Evolutionary conservation across 2,797 vertebrate species (phyloP).

Genomic region (Hozukius guyotensis): DNA sequence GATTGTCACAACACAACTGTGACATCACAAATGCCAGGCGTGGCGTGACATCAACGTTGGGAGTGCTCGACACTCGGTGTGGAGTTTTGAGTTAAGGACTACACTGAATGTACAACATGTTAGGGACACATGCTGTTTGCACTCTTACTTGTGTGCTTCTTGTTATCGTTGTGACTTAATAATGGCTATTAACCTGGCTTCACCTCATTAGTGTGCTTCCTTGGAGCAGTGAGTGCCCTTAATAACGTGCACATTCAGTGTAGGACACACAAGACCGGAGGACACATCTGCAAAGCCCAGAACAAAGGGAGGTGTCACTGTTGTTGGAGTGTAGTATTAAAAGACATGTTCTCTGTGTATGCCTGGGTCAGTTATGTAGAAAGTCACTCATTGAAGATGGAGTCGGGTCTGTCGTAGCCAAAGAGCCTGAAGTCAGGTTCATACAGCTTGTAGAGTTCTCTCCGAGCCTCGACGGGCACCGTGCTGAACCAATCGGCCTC

Average conservation of each 20-base stretch:
- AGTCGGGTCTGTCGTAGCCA: slow-evolving; percentile 90
- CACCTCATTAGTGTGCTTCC: slow-evolving; percentile 40
- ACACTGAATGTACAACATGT: slow-evolving; percentile 1
- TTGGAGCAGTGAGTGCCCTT: slow-evolving; percentile 1
- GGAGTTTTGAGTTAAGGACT: neutral
- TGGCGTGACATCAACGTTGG: slow-evolving; percentile 35
- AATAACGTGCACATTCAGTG: slow-evolving; percentile 22
- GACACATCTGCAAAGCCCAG: slow-evolving; percentile 17
- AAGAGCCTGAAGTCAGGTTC: slow-evolving; percentile 94
- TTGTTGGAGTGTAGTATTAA: slow-evolving; percentile 1
- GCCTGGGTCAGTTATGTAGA: slow-evolving; percentile 66
- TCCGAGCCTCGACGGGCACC: slow-evolving; percentile 86
- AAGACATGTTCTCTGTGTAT: neutral
- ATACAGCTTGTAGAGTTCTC: slow-evolving; percentile 91
- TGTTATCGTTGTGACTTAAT: neutral
- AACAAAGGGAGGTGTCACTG: slow-evolving; percentile 19
- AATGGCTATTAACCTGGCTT: neutral
- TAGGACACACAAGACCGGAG: neutral
- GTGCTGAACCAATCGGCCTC: slow-evolving; percentile 90
- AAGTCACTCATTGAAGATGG: slow-evolving; percentile 76
- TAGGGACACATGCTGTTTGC: neutral
- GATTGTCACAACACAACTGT: slow-evolving; percentile 8
- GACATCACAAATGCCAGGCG: slow-evolving; percentile 12
- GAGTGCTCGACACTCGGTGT: neutral
- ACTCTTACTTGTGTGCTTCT: slow-evolving; percentile 38